A percentile compares a stretch with the other conserved stretches of the same genome.
phyloP scores from a whole-genome alignment of 92 coral and sea anemone genomes.

The Paragorgia papillata region DNA sequence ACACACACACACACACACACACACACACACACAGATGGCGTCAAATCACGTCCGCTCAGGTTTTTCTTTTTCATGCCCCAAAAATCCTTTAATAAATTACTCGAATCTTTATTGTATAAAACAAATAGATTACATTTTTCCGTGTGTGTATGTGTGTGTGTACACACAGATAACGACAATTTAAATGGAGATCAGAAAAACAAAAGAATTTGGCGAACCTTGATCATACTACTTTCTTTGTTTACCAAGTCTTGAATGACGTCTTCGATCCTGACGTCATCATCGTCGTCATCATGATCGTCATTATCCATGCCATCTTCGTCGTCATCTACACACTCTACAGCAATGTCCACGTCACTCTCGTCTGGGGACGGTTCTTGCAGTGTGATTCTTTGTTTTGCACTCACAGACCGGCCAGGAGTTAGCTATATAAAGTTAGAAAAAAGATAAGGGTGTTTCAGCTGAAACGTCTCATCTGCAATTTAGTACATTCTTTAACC shows the following conservation, averaged over 20 bases:
- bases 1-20: too few species aligned
- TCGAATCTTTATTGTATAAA: too few species aligned
- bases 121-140: too few species aligned
- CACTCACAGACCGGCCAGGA: neutral
- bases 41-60: too few species aligned
- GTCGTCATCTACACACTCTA: constrained; percentile 33
- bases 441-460: too few species aligned
- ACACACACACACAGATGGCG: too few species aligned
- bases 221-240: neutral
- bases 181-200: neutral
- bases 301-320: constrained; percentile 32
- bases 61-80: too few species aligned
- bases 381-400: neutral
- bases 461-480: too few species aligned
- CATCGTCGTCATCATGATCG: constrained; percentile 33
- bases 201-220: neutral
- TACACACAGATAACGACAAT: too few species aligned
- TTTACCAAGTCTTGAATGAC: constrained; percentile 32
- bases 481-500: too few species aligned
- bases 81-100: too few species aligned
- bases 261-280: constrained; percentile 37
- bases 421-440: neutral
- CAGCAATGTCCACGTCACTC: constrained; percentile 34
- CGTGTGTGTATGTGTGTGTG: too few species aligned
- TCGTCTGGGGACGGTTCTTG: neutral